Conservation (phyloP, 2,888 invertebrate species). For the Gymnosoma rotundatum region DNA sequence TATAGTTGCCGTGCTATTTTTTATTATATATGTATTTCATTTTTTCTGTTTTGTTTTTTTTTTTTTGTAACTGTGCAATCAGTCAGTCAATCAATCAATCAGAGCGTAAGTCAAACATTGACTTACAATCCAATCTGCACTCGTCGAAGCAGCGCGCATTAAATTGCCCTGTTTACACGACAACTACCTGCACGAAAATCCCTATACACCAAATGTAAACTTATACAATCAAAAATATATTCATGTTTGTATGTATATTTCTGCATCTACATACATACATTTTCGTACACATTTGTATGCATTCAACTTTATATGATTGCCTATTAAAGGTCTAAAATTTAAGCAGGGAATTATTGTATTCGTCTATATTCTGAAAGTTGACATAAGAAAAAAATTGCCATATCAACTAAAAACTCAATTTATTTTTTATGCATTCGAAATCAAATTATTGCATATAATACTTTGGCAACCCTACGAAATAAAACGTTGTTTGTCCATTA, state of each 20-base stretch:
- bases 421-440: background rate
- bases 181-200: slow-evolving; percentile 69
- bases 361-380: background rate
- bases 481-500: slow-evolving; percentile 80
- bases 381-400: background rate
- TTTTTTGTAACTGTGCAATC: slow-evolving; percentile 79
- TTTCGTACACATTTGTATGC: background rate
- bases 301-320: slow-evolving; percentile 57
- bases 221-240: slow-evolving; percentile 7
- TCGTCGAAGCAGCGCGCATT: slow-evolving; percentile 78
- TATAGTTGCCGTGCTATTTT: slow-evolving; percentile 40
- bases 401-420: background rate
- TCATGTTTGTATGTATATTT: slow-evolving; percentile 1
- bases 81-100: slow-evolving; percentile 78
- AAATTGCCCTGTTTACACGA: slow-evolving; percentile 80
- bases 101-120: slow-evolving; percentile 81
- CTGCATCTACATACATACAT: background rate
- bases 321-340: slow-evolving; percentile 18
- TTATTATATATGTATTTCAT: slow-evolving; percentile 43
- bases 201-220: slow-evolving; percentile 23
- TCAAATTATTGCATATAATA: no score
- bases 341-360: background rate
- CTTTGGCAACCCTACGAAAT: slow-evolving; percentile 59
- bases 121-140: slow-evolving; percentile 77
- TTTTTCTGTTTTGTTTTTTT: slow-evolving; percentile 17